A percentile compares a stretch with the other conserved stretches of the same genome.
These are phyloP conservation scores for Sanderia malayensis DNA, from an alignment of 30 jellyfish, hydroid and myxozoan species.

Conservation along the genomic window DNA sequence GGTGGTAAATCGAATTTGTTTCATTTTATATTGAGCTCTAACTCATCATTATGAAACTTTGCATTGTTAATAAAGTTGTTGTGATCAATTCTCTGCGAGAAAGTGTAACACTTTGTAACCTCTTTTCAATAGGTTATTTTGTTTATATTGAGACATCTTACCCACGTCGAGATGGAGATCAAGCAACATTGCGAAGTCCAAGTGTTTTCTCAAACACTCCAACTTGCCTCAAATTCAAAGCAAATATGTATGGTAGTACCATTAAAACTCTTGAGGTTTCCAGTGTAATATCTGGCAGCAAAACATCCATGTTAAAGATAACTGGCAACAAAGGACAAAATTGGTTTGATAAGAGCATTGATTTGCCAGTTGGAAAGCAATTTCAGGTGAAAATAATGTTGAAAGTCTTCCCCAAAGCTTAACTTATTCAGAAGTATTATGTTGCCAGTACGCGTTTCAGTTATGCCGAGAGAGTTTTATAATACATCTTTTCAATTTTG, in stretches of 20 bases:
- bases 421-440: too few species aligned
- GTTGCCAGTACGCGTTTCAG: too few species aligned
- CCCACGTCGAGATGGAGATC: slow-evolving; percentile 42
- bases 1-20: too few species aligned
- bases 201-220: slow-evolving; percentile 5
- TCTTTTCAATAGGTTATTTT: slow-evolving; percentile 6
- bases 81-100: too few species aligned
- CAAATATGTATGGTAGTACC: slow-evolving; percentile 33
- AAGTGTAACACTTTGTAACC: too few species aligned
- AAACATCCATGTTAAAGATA: slow-evolving; percentile 3
- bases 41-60: too few species aligned
- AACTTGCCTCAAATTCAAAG: slow-evolving; percentile 32
- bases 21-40: too few species aligned
- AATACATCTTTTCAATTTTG: too few species aligned
- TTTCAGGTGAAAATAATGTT: slow-evolving; percentile 33
- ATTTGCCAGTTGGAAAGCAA: slow-evolving; percentile 35
- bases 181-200: slow-evolving; percentile 45
- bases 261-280: slow-evolving; percentile 9
- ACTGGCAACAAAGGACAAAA: slow-evolving; percentile 41
- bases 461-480: too few species aligned
- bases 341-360: slow-evolving; percentile 17
- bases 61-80: too few species aligned
- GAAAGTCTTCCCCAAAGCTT: too few species aligned
- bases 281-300: slow-evolving; percentile 1
- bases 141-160: slow-evolving; percentile 49